phyloP scores from a whole-genome alignment of 2,113 vertebrate genomes.

The Eublepharis macularius region DNA sequence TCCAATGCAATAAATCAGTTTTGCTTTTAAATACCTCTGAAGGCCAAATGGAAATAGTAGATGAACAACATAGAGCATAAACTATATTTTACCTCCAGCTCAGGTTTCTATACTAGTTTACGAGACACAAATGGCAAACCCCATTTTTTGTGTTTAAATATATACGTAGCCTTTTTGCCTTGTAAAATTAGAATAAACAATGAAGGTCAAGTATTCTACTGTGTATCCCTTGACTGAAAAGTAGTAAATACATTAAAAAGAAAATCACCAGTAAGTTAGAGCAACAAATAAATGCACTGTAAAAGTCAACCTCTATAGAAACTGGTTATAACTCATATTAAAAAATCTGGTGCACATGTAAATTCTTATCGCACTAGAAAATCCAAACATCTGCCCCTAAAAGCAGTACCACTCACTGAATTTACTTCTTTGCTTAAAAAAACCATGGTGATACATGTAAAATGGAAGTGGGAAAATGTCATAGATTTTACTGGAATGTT shows the following conservation, averaged over 20 bases:
- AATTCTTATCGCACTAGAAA: slow-evolving; percentile 25
- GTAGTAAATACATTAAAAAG: neutral
- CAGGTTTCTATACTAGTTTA: too few relatives aligned
- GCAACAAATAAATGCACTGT: rapidly evolving
- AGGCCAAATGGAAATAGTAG: too few relatives aligned
- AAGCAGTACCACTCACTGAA: neutral
- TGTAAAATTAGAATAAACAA: neutral
- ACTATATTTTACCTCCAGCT: too few relatives aligned
- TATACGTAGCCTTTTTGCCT: neutral
- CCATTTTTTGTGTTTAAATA: neutral
- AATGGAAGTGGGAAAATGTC: neutral
- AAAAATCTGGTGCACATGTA: neutral
- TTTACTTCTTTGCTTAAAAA: neutral
- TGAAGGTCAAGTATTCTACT: neutral
- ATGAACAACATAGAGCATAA: too few relatives aligned
- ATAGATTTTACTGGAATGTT: neutral
- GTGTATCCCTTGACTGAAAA: neutral
- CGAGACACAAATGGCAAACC: too few relatives aligned
- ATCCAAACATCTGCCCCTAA: slow-evolving; percentile 19
- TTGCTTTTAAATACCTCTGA: too few relatives aligned
- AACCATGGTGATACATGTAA: neutral
- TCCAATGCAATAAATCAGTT: too few relatives aligned
- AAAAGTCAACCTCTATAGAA: neutral
- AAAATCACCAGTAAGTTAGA: neutral
- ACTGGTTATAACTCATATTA: neutral